These are phyloP conservation scores for Scophthalmus maximus DNA, from an alignment of 2,113 vertebrate genomes.

Conservation along the genomic window DNA sequence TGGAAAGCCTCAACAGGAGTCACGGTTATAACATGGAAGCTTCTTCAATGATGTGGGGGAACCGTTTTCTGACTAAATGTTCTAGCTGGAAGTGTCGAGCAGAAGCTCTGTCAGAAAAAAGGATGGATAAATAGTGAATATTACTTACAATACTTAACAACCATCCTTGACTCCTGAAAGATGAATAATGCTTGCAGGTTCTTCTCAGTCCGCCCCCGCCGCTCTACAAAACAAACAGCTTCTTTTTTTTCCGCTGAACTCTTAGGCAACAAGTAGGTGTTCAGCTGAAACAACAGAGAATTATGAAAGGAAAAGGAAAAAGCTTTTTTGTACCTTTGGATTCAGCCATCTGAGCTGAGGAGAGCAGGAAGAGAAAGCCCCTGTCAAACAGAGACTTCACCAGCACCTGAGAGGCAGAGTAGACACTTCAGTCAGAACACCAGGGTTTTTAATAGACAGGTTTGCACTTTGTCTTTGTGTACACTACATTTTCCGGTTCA, in stretches of 20 bases:
- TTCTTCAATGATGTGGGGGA: neutral
- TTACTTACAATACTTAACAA: slow-evolving; percentile 81
- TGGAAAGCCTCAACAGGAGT: neutral
- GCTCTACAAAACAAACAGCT: slow-evolving; percentile 82
- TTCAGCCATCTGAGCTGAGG: slow-evolving; percentile 89
- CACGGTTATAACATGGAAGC: neutral
- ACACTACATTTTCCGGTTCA: too few species aligned
- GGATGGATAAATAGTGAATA: slow-evolving; percentile 14
- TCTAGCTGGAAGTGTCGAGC: neutral
- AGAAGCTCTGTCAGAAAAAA: slow-evolving; percentile 8
- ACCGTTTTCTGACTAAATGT: neutral
- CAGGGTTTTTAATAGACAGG: neutral
- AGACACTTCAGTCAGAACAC: slow-evolving; percentile 28
- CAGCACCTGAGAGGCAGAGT: slow-evolving; percentile 85
- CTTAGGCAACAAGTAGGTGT: slow-evolving; percentile 47
- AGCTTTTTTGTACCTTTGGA: slow-evolving; percentile 84
- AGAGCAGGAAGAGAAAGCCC: slow-evolving; percentile 93
- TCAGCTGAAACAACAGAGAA: slow-evolving; percentile 32
- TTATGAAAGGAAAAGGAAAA: slow-evolving; percentile 19
- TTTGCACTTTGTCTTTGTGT: neutral
- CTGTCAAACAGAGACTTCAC: slow-evolving; percentile 91
- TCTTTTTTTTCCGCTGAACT: slow-evolving; percentile 32
- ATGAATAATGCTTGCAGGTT: slow-evolving; percentile 92
- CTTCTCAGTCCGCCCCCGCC: slow-evolving; percentile 81
- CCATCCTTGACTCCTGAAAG: slow-evolving; percentile 88